phyloP scores from a whole-genome alignment of 2,113 vertebrate species.

The Aepyceros melampus region DNA sequence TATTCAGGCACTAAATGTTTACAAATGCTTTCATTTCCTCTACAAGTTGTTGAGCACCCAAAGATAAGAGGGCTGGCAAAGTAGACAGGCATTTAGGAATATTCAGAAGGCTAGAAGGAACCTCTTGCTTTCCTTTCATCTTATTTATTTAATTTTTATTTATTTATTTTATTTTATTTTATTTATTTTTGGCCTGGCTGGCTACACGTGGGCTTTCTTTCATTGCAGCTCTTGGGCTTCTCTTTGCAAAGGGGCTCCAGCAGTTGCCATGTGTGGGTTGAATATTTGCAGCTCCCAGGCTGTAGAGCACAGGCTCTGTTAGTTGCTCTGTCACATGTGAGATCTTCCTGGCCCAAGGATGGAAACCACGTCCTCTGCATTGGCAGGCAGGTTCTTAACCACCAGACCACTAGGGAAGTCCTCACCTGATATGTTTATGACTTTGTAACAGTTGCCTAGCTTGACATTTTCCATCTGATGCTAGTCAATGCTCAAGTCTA shows the following conservation, averaged over 20 bases:
- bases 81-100: neutral
- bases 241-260: neutral
- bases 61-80: neutral
- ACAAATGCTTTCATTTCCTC: neutral
- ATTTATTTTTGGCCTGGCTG: neutral
- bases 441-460: neutral
- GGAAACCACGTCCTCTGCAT: neutral
- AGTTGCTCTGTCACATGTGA: neutral
- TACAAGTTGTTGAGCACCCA: neutral
- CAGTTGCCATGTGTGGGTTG: accelerated
- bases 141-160: too few relatives aligned
- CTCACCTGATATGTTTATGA: neutral
- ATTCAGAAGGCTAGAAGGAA: neutral
- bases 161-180: neutral
- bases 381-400: neutral
- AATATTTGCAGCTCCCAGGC: neutral
- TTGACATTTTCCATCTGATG: neutral
- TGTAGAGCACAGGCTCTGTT: neutral
- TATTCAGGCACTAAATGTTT: neutral
- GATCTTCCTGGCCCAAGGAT: neutral
- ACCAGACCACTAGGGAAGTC: neutral
- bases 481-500: neutral
- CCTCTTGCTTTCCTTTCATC: neutral
- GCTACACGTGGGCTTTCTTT: neutral
- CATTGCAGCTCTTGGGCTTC: neutral